Conservation (phyloP, 1,140 invertebrate species). For the Leptopilina boulardi region DNA sequence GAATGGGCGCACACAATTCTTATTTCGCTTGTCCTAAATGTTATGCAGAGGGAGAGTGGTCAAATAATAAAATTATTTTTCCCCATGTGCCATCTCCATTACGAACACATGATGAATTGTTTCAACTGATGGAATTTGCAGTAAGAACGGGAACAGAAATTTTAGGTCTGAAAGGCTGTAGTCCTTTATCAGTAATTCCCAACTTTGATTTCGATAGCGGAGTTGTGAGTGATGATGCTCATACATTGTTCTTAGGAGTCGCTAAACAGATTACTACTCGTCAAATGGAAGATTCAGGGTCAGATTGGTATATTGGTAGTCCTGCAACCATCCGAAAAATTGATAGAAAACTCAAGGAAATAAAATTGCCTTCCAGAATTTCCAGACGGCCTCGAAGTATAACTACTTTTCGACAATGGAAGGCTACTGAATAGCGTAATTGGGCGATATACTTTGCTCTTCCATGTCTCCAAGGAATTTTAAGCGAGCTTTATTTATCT, state of each 20-base stretch:
- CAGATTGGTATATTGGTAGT: not conserved
- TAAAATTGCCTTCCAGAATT: not conserved
- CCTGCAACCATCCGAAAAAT: not conserved
- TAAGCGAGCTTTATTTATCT: not conserved
- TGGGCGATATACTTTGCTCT: not conserved
- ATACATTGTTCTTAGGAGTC: constrained; percentile 34
- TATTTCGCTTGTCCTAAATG: constrained; percentile 34
- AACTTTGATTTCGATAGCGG: constrained; percentile 42
- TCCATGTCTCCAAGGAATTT: constrained; percentile 17
- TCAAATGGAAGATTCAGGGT: not conserved
- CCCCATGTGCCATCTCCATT: not conserved
- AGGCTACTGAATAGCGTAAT: not conserved
- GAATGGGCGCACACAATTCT: constrained; percentile 24
- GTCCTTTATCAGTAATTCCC: constrained; percentile 34
- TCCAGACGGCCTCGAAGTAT: not conserved
- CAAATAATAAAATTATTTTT: constrained; percentile 5
- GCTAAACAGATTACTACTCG: not conserved
- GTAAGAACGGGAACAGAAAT: constrained; percentile 1
- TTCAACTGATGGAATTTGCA: not conserved
- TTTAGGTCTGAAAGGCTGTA: constrained; percentile 44
- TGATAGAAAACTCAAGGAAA: not conserved
- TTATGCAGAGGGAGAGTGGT: not conserved
- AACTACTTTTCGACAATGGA: not conserved
- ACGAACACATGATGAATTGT: not conserved
- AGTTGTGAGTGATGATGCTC: constrained; percentile 41